phyloP scores from a whole-genome alignment of 2,888 invertebrate genomes.

The Anoncus sp. region DNA sequence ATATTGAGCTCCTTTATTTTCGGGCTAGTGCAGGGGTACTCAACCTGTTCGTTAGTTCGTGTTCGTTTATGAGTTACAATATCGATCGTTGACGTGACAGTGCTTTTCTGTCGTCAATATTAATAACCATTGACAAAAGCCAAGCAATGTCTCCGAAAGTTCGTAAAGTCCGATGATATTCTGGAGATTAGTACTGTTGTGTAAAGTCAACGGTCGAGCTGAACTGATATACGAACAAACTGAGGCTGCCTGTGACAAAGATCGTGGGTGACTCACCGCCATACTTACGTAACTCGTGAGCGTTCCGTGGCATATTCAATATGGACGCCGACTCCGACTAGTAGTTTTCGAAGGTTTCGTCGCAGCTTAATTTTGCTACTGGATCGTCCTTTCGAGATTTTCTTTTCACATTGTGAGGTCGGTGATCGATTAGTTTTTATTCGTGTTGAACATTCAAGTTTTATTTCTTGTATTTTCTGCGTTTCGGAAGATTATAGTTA shows the following conservation, averaged over 20 bases:
- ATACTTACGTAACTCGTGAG: constrained; percentile 8
- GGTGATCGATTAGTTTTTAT: background rate
- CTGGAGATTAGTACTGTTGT: background rate
- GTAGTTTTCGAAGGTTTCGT: background rate
- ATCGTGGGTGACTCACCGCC: background rate
- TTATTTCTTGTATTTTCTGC: background rate
- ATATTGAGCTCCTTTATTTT: constrained; percentile 18
- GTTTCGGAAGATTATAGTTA: background rate
- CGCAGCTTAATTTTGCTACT: background rate
- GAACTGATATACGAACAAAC: background rate
- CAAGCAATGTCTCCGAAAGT: background rate
- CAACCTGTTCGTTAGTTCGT: constrained; percentile 22
- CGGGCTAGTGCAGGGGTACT: constrained; percentile 26
- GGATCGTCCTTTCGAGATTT: background rate
- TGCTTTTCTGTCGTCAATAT: constrained; percentile 6
- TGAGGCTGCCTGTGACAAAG: background rate
- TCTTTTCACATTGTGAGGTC: background rate
- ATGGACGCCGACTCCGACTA: constrained; percentile 23
- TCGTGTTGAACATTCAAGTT: background rate
- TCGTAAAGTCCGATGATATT: background rate
- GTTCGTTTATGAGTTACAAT: constrained; percentile 2
- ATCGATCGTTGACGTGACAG: constrained; percentile 40
- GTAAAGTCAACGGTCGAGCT: background rate
- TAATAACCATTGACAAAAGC: constrained; percentile 9
- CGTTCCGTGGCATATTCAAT: constrained; percentile 16